Evolutionary conservation across 2,797 vertebrate species (phyloP), one percentile per base, ranked within the genome.

Genomic region (Gorsachius magnificus): DNA sequence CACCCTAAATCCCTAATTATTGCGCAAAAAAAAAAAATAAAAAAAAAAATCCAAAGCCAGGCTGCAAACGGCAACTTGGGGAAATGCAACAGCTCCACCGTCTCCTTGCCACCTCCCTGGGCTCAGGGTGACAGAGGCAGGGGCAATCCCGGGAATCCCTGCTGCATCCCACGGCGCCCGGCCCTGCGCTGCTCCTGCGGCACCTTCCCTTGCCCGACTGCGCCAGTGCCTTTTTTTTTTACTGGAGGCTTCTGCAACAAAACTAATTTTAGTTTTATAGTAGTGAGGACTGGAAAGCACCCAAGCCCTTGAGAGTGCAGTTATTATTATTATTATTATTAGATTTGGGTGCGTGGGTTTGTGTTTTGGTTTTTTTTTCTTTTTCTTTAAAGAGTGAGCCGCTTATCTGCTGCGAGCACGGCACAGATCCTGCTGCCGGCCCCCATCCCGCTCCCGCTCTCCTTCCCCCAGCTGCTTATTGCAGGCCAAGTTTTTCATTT

Each of bases 211-310:
- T 5, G n/a, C 70, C 50, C 53, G 35, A 36, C 36, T 57, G 36
- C 75, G 36, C 68, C 2, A 10, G 17, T 36, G n/a, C 38, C 38
- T 5, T 6, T 24, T n/a, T 17, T 54, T 54, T 54, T 29, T 56
- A 51, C 70, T 38, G 35, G 68, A 84, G 83, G 43, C 75, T 90
- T 75, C 89, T 93, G 72, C 91, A 61, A 36, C 79, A 72, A 86
- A 95, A 83, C 87, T 86, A 72, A 96, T 93, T 94, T 93, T 61
- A 90, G 82, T 86, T 95, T 93, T 51, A 88, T 69, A 71, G 83
- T 83, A 81, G 87, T 13, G 11, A 77, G 81, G 60, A n/a, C 81
- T 97, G 96, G 92, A 95, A 78, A 57, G 93, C 72, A 29, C 87
- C 93, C 95, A 96, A 90, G 69, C 58, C 61, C 91, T 95, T 65